phyloP scores from a whole-genome alignment of 2,797 vertebrate genomes.

The Hybognathus amarus region DNA sequence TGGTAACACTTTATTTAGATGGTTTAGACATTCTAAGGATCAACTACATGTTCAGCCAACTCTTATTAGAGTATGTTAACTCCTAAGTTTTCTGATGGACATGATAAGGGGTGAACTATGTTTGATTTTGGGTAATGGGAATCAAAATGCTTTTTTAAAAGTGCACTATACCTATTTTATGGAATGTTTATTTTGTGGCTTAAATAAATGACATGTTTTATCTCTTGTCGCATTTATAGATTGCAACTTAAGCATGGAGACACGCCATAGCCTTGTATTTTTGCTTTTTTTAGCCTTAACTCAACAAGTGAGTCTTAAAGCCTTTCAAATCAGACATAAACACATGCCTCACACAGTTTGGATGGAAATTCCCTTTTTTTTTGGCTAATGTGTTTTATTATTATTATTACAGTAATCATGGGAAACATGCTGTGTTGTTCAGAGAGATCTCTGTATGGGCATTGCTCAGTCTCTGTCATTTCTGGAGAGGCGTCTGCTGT shows the following conservation, averaged over 20 bases:
- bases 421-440: slow-evolving; percentile 28
- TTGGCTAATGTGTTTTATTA: slow-evolving; percentile 41
- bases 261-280: background rate
- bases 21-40: background rate
- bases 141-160: background rate
- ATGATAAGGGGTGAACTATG: background rate
- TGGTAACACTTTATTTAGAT: background rate
- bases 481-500: background rate
- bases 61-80: background rate
- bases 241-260: background rate
- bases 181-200: background rate
- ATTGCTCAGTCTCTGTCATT: background rate
- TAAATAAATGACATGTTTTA: background rate
- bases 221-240: slow-evolving; percentile 3
- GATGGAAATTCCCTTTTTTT: slow-evolving; percentile 20
- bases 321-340: background rate
- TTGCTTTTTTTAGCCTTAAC: slow-evolving; percentile 1
- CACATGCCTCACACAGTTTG: background rate
- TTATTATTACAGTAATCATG: slow-evolving; percentile 29
- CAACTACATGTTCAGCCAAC: background rate
- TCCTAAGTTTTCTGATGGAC: background rate
- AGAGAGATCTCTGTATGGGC: background rate
- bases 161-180: no score
- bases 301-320: background rate
- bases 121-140: background rate